These are phyloP conservation scores for Callipepla squamata DNA, from an alignment of 2,113 vertebrate genomes.

Conservation along the genomic window DNA sequence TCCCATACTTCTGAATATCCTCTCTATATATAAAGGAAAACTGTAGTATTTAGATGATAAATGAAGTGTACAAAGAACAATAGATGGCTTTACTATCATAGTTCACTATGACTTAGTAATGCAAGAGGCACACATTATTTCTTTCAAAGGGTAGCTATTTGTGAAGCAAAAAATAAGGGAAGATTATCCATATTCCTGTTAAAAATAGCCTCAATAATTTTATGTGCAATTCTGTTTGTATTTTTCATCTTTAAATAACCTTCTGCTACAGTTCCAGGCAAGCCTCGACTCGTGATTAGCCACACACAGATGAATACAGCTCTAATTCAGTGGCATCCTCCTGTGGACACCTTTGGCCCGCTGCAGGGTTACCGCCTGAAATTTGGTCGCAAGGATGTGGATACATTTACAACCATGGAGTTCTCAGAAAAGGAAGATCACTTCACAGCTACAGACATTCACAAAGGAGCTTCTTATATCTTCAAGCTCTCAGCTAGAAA, in stretches of 20 bases:
- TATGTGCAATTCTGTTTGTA: not conserved
- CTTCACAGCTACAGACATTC: slow-evolving; percentile 97
- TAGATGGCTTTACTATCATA: not conserved
- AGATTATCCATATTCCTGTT: not conserved
- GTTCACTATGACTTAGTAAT: not conserved
- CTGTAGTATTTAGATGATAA: not conserved
- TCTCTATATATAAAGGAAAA: not conserved
- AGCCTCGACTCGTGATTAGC: slow-evolving; percentile 94
- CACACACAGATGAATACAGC: slow-evolving; percentile 98
- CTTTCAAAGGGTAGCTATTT: not conserved
- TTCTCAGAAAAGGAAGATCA: slow-evolving; percentile 96
- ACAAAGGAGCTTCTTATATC: slow-evolving; percentile 93
- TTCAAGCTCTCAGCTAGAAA: slow-evolving; percentile 96
- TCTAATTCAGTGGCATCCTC: slow-evolving; percentile 97
- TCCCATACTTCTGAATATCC: not conserved
- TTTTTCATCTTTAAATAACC: slow-evolving; percentile 39
- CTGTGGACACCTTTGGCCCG: slow-evolving; percentile 89
- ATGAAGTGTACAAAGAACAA: not conserved
- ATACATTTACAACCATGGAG: slow-evolving; percentile 89
- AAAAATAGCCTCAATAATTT: slow-evolving; percentile 1
- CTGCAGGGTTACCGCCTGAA: slow-evolving; percentile 94
- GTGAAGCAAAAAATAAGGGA: not conserved
- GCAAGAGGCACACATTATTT: not conserved
- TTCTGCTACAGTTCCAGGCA: slow-evolving; percentile 91
- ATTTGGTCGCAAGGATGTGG: slow-evolving; percentile 94